Evolutionary conservation across 2,888 invertebrate genomes (phyloP).

Genomic region (Mystacides longicornis): DNA sequence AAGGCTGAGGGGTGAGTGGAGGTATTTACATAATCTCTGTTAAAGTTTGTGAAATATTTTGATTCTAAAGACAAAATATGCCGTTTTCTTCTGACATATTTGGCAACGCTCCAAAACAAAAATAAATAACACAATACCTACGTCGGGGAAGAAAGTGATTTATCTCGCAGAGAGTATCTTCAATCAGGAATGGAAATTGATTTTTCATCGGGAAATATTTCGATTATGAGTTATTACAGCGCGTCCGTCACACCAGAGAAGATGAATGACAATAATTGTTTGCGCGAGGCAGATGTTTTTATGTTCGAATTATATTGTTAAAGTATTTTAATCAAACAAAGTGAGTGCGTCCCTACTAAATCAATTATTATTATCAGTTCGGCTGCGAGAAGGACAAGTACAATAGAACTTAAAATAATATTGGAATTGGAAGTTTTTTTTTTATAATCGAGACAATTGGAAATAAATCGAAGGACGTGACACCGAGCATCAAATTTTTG

Average conservation of each 20-base stretch:
- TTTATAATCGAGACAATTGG: too few relatives aligned
- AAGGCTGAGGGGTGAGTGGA: too few relatives aligned
- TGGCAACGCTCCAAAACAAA: conserved; percentile 3
- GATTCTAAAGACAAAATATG: background rate
- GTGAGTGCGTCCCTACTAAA: too few relatives aligned
- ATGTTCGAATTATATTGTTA: conserved; percentile 2
- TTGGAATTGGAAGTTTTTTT: too few relatives aligned
- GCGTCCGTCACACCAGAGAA: conserved; percentile 14
- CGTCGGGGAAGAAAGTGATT: background rate
- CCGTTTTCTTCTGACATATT: conserved; percentile 1
- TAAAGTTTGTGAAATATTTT: background rate
- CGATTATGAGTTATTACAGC: conserved; percentile 16
- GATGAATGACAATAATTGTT: too few relatives aligned
- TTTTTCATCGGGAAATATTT: conserved; percentile 12
- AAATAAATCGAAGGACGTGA: too few relatives aligned
- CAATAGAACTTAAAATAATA: too few relatives aligned
- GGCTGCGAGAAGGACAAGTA: too few relatives aligned
- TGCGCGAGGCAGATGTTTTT: conserved; percentile 19
- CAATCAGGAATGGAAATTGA: conserved; percentile 11
- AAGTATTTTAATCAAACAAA: conserved; percentile 1
- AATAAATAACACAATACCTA: background rate
- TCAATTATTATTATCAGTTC: too few relatives aligned
- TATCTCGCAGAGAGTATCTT: conserved; percentile 3
- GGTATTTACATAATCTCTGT: background rate
- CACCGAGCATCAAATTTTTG: too few relatives aligned